These are phyloP conservation scores for Chymomyza amoena DNA, from an alignment of 2,888 invertebrate species.

Conservation along the genomic window DNA sequence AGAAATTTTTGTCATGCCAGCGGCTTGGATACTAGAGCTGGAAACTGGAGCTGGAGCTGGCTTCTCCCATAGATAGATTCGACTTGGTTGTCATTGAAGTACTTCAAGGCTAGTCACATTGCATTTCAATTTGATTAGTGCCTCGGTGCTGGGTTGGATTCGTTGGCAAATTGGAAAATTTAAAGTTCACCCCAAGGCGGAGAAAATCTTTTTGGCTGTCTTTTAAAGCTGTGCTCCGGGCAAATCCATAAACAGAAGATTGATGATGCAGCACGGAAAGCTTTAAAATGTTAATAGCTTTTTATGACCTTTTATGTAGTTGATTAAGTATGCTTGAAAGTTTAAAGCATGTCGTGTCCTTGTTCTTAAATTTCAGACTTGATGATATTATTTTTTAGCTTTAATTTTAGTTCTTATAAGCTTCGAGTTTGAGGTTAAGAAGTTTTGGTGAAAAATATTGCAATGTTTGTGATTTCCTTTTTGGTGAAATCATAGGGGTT, in stretches of 20 bases:
- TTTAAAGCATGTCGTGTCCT: no score
- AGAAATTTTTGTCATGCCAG: slow-evolving; percentile 57
- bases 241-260: not conserved
- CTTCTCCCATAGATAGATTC: slow-evolving; percentile 14
- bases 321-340: no score
- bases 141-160: slow-evolving; percentile 17
- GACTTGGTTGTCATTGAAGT: slow-evolving; percentile 33
- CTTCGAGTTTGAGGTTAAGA: no score
- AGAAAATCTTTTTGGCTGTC: no score
- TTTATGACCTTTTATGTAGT: not conserved
- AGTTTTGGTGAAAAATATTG: no score
- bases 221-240: not conserved
- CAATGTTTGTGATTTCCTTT: no score
- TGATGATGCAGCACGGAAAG: not conserved
- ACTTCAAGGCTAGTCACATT: slow-evolving; percentile 35
- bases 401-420: no score
- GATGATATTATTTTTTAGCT: no score
- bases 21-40: not conserved
- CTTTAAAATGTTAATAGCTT: slow-evolving; percentile 33
- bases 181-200: not conserved
- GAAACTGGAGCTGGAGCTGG: no score
- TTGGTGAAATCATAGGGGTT: no score
- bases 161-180: slow-evolving; percentile 40
- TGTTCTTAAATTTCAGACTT: no score
- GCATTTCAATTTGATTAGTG: slow-evolving; percentile 45